Percentiles rank a stretch among this genome's conserved stretches.
These are phyloP conservation scores for Macrochelys suwanniensis DNA, from an alignment of 2,797 vertebrate genomes.

Conservation along the genomic window DNA sequence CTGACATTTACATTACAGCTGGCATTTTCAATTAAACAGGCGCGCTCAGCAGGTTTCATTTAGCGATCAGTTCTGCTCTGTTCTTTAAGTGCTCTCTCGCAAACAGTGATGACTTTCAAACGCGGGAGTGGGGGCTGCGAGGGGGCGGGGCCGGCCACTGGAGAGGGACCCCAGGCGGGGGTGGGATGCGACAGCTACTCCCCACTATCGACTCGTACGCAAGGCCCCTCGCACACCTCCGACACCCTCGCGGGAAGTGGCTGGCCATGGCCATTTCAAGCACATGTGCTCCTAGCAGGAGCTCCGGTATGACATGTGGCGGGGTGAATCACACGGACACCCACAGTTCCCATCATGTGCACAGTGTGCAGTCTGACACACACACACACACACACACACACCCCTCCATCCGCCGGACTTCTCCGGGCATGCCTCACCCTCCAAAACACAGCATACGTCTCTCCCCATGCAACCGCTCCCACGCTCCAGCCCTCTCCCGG, in stretches of 20 bases:
- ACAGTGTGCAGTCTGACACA: too few species aligned
- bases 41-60: constrained; percentile 81
- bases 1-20: constrained; percentile 87
- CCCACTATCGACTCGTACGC: not conserved
- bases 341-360: too few species aligned
- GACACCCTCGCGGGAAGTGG: not conserved
- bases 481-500: too few species aligned
- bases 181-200: not conserved
- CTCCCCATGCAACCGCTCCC: too few species aligned
- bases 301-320: not conserved
- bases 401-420: not conserved
- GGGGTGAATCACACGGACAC: not conserved
- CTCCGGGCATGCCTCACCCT: not conserved
- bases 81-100: constrained; percentile 78
- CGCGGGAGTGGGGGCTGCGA: not conserved
- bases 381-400: too few species aligned
- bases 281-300: too few species aligned
- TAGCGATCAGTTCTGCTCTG: constrained; percentile 82
- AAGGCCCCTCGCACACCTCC: rapidly evolving
- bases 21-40: constrained; percentile 85
- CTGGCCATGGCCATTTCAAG: not conserved
- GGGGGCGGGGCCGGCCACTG: not conserved
- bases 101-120: constrained; percentile 68
- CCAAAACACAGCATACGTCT: rapidly evolving
- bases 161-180: not conserved